A percentile compares a stretch with the other conserved stretches of the same genome.
Evolutionary conservation across 37 sponge, comb jelly and placozoan species (phyloP).

Genomic region (Oopsacas minuta): DNA sequence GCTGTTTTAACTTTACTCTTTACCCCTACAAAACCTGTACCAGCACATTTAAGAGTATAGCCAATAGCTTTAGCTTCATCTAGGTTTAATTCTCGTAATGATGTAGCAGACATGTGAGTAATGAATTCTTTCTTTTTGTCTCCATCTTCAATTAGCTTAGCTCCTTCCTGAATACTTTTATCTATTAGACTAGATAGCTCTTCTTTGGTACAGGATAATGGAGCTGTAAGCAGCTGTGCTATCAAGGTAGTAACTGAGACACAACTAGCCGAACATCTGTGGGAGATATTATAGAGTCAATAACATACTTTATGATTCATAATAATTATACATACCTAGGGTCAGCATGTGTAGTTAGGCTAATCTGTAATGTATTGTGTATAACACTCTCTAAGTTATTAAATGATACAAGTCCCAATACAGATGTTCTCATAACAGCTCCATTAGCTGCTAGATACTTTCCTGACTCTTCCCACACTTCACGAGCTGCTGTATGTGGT

Average conservation of each 20-base stretch:
- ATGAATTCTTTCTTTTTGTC: conserved; percentile 45
- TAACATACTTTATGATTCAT: not conserved
- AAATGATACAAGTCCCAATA: conserved; percentile 56
- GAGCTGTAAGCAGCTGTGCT: conserved; percentile 59
- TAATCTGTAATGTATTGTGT: conserved; percentile 43
- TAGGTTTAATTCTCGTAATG: conserved; percentile 37
- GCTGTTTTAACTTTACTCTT: conserved; percentile 22
- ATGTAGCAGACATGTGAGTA: conserved; percentile 24
- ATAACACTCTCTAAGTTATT: conserved; percentile 55
- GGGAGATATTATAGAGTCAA: not conserved
- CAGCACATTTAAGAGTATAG: conserved; percentile 72
- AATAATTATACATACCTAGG: conserved; percentile 38
- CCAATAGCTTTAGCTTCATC: conserved; percentile 46
- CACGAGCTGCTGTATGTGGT: conserved; percentile 48
- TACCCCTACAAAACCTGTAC: conserved; percentile 64
- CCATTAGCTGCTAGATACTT: conserved; percentile 75
- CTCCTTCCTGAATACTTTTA: conserved; percentile 30
- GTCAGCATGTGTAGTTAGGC: conserved; percentile 65
- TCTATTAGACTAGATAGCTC: conserved; percentile 29
- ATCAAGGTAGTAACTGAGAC: conserved; percentile 71
- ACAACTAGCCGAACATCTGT: conserved; percentile 62
- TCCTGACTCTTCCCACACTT: conserved; percentile 71
- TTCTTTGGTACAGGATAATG: conserved; percentile 23
- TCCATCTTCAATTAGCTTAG: conserved; percentile 25
- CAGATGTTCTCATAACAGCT: conserved; percentile 74